A percentile compares a stretch with the other conserved stretches of the same genome.
Conservation (phyloP, 2,888 invertebrate genomes). For the Zele albiditarsus region DNA sequence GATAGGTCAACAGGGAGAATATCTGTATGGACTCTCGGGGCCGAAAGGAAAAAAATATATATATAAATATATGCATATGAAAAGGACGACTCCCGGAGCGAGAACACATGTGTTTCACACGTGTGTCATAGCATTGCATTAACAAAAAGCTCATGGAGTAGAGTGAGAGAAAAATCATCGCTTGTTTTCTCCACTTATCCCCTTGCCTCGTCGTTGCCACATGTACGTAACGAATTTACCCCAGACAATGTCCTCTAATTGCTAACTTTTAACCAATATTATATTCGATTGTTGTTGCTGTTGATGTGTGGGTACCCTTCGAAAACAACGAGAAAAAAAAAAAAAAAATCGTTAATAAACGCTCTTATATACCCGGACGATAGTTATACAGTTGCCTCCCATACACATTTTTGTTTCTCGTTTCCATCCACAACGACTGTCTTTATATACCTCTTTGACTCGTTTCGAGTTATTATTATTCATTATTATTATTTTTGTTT, state of each 20-base stretch:
- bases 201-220: conserved; percentile 37
- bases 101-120: conserved; percentile 59
- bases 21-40: conserved; percentile 17
- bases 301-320: neutral
- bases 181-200: conserved; percentile 26
- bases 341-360: neutral
- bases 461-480: conserved; percentile 24
- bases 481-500: conserved; percentile 3
- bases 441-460: conserved; percentile 36
- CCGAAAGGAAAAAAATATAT: conserved; percentile 2
- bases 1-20: conserved; percentile 38
- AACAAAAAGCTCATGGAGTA: conserved; percentile 46
- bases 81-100: conserved; percentile 57
- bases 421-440: conserved; percentile 28
- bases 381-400: conserved; percentile 13
- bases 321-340: neutral
- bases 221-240: conserved; percentile 37
- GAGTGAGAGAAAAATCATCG: conserved; percentile 5
- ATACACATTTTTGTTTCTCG: conserved; percentile 10
- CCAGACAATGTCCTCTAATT: conserved; percentile 53
- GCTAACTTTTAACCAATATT: conserved; percentile 33
- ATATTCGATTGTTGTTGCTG: neutral
- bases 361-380: conserved; percentile 20
- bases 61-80: neutral
- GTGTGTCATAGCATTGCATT: conserved; percentile 54